phyloP scores from a whole-genome alignment of 2,797 vertebrate genomes.

The Babyrousa celebensis region DNA sequence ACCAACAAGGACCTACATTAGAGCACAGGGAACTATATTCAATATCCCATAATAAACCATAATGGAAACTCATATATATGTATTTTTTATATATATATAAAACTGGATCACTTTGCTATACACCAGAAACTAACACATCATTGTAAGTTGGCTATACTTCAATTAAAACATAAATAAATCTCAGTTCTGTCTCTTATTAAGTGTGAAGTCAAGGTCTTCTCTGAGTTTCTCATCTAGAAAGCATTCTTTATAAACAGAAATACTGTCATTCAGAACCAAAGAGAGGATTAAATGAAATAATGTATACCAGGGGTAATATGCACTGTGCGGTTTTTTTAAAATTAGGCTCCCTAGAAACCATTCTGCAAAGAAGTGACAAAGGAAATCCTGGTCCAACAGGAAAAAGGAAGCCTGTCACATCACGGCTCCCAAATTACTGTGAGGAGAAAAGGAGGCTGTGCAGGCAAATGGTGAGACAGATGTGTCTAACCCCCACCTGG shows the following conservation, averaged over 20 bases:
- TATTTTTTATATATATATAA: too few relatives aligned
- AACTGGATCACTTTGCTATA: too few relatives aligned
- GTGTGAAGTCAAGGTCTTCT: background rate
- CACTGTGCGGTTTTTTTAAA: background rate
- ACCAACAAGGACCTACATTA: too few relatives aligned
- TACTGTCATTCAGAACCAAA: background rate
- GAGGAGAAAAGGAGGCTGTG: background rate
- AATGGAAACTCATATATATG: too few relatives aligned
- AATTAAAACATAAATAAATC: too few relatives aligned
- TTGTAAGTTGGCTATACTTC: too few relatives aligned
- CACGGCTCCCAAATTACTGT: background rate
- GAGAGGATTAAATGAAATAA: background rate
- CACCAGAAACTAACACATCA: too few relatives aligned
- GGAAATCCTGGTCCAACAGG: background rate
- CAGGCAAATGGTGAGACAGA: background rate
- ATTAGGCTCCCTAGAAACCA: slow-evolving; percentile 2
- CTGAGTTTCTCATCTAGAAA: slow-evolving; percentile 16
- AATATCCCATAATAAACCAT: too few relatives aligned
- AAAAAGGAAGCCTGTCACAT: background rate
- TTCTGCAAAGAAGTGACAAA: slow-evolving; percentile 13
- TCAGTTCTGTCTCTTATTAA: background rate
- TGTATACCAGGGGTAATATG: background rate
- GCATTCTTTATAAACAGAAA: slow-evolving; percentile 44
- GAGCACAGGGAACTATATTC: too few relatives aligned
- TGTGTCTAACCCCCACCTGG: background rate